Conservation (phyloP, 2,888 invertebrate genomes). For the Pandemis cinnamomeana region DNA sequence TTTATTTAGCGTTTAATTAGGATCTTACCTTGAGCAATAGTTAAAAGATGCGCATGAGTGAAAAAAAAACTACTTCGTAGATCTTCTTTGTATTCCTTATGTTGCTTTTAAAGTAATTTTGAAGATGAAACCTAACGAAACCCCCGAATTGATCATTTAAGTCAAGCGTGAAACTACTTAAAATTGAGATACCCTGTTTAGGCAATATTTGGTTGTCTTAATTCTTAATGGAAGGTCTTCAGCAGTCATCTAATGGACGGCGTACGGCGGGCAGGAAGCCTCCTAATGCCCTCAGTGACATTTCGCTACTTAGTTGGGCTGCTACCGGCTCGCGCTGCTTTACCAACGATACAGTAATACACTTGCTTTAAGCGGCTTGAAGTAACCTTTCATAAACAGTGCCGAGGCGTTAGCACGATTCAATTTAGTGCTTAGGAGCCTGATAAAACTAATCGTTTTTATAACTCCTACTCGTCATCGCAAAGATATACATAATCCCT, state of each 20-base stretch:
- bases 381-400: background rate
- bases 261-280: constrained; percentile 42
- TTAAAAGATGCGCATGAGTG: no score
- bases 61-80: no score
- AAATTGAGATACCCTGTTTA: constrained; percentile 21
- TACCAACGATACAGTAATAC: constrained; percentile 27
- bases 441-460: constrained; percentile 18
- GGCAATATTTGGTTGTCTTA: constrained; percentile 41
- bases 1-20: no score
- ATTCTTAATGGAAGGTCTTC: constrained; percentile 40
- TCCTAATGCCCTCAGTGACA: constrained; percentile 42
- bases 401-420: background rate
- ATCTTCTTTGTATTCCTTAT: no score
- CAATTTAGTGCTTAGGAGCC: background rate
- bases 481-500: constrained; percentile 14
- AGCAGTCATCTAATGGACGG: constrained; percentile 44
- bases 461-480: background rate
- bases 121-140: background rate
- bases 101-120: no score
- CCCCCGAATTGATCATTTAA: background rate
- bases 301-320: constrained; percentile 39
- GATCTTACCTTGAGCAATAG: no score
- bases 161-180: constrained; percentile 22
- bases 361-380: constrained; percentile 12
- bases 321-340: constrained; percentile 20